Percentiles rank a stretch among this genome's conserved stretches.
These are phyloP conservation scores for Caradrina clavipalpis DNA, from an alignment of 2,888 invertebrate genomes.

Conservation along the genomic window DNA sequence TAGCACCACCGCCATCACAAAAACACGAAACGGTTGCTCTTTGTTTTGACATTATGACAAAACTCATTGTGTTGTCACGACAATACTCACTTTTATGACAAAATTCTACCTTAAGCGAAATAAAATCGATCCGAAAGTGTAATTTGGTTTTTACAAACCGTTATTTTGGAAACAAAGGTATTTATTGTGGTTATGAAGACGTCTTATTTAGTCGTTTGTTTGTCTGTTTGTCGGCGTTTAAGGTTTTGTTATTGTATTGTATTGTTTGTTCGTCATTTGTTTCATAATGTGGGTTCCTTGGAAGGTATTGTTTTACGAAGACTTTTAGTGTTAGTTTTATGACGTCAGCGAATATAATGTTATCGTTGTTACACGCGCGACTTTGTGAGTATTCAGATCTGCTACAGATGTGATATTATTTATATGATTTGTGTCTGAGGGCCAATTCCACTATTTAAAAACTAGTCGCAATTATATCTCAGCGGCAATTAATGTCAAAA, in stretches of 20 bases:
- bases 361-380: constrained; percentile 27
- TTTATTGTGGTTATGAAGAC: constrained; percentile 79
- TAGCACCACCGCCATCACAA: constrained; percentile 27
- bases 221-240: constrained; percentile 64
- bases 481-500: too few species aligned
- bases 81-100: constrained; percentile 27
- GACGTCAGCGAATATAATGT: constrained; percentile 4
- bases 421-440: not conserved
- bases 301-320: constrained; percentile 46
- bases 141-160: constrained; percentile 54
- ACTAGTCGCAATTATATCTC: too few species aligned
- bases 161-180: constrained; percentile 67
- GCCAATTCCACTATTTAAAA: too few species aligned
- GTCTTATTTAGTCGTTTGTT: constrained; percentile 61
- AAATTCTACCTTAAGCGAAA: constrained; percentile 25
- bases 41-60: constrained; percentile 57
- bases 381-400: constrained; percentile 3
- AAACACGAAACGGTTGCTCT: constrained; percentile 53
- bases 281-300: constrained; percentile 49
- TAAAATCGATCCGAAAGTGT: constrained; percentile 24
- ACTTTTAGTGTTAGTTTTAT: constrained; percentile 41
- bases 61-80: constrained; percentile 39
- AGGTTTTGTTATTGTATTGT: constrained; percentile 41
- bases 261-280: constrained; percentile 48
- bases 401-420: not conserved